A percentile compares a stretch with the other conserved stretches of the same genome.
phyloP scores from a whole-genome alignment of 2,113 vertebrate species.

The Chloroceryle aenea region DNA sequence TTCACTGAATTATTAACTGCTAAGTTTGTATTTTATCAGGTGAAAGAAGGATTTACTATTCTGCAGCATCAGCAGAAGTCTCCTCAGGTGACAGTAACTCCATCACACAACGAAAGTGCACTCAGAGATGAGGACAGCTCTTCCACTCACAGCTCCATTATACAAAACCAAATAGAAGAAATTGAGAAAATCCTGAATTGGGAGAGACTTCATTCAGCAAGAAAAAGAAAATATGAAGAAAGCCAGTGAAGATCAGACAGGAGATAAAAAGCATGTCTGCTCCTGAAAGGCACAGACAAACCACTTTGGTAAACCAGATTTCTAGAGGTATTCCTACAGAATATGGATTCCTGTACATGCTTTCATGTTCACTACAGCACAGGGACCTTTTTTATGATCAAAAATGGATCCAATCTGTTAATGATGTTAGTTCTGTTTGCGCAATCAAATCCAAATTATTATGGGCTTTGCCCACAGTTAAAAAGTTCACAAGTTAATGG shows the following conservation, averaged over 20 bases:
- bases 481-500: background rate
- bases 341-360: background rate
- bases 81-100: background rate
- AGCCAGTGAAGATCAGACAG: background rate
- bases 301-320: background rate
- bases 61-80: background rate
- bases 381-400: background rate
- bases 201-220: slow-evolving; percentile 57
- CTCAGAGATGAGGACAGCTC: slow-evolving; percentile 1
- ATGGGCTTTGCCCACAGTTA: background rate
- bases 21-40: slow-evolving; percentile 47
- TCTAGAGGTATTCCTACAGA: background rate
- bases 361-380: background rate
- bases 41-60: slow-evolving; percentile 27
- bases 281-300: background rate
- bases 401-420: background rate
- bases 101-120: background rate
- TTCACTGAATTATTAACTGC: background rate
- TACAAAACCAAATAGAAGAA: slow-evolving; percentile 59
- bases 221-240: slow-evolving; percentile 76
- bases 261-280: background rate
- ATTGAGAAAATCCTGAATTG: slow-evolving; percentile 63
- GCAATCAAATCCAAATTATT: background rate
- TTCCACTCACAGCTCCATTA: background rate
- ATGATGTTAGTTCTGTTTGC: background rate